A percentile compares a stretch with the other conserved stretches of the same genome.
These are phyloP conservation scores for Ectropis crepuscularia DNA, from an alignment of 2,888 invertebrate species.

Conservation along the genomic window DNA sequence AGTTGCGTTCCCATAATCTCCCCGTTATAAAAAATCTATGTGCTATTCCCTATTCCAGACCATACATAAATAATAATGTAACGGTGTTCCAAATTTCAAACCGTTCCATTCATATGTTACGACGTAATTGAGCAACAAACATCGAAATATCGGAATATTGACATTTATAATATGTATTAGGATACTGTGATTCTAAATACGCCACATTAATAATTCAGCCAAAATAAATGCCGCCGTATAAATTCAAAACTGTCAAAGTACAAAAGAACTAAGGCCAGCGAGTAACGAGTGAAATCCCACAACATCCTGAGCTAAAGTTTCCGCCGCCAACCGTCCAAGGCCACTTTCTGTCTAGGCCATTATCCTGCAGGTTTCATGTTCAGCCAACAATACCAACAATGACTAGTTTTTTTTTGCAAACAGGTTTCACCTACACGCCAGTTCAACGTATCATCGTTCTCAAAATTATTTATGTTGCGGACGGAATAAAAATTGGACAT, in stretches of 20 bases:
- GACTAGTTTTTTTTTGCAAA: constrained; percentile 26
- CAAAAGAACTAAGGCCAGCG: neutral
- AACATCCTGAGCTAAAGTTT: constrained; percentile 19
- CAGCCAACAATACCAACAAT: constrained; percentile 30
- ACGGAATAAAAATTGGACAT: too few relatives aligned
- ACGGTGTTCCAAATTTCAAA: too few relatives aligned
- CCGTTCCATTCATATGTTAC: too few relatives aligned
- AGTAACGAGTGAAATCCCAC: neutral
- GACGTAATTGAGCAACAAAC: too few relatives aligned
- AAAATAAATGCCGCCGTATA: neutral
- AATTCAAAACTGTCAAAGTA: neutral
- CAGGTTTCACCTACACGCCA: constrained; percentile 21
- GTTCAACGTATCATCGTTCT: constrained; percentile 20
- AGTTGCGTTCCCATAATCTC: too few relatives aligned
- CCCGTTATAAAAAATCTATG: too few relatives aligned
- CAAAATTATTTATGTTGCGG: constrained; percentile 3
- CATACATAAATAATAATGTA: too few relatives aligned
- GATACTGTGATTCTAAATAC: neutral
- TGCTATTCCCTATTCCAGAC: too few relatives aligned
- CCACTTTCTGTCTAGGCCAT: constrained; percentile 32
- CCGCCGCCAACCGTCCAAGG: constrained; percentile 27
- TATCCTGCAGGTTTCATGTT: constrained; percentile 24
- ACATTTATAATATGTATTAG: too few relatives aligned
- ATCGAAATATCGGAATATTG: too few relatives aligned
- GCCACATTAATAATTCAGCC: neutral